These are phyloP conservation scores for Vanacampus margaritifer DNA, from an alignment of 2,113 vertebrate genomes.

Conservation along the genomic window DNA sequence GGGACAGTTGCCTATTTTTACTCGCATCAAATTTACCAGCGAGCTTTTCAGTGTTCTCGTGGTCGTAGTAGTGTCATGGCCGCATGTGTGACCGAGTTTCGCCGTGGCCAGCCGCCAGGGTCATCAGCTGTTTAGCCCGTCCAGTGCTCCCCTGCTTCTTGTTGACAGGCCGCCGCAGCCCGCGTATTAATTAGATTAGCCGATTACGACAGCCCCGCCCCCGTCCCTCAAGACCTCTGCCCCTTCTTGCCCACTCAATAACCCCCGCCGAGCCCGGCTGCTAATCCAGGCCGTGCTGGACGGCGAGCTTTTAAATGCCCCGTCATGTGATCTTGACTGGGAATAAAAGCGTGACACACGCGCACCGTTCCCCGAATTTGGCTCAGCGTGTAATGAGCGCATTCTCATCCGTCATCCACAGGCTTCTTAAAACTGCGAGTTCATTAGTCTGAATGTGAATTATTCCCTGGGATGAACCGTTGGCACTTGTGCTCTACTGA, in stretches of 20 bases:
- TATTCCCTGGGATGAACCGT: conserved; percentile 15
- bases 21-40: conserved; percentile 5
- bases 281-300: conserved; percentile 47
- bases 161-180: conserved; percentile 53
- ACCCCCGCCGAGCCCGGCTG: conserved; percentile 24
- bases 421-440: conserved; percentile 6
- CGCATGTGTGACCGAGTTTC: conserved; percentile 14
- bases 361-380: conserved; percentile 19
- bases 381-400: conserved; percentile 22
- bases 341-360: conserved; percentile 17
- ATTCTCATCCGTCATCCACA: conserved; percentile 17
- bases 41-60: conserved; percentile 8
- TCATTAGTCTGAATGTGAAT: not conserved
- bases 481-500: conserved; percentile 23
- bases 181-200: conserved; percentile 73
- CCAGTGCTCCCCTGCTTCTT: conserved; percentile 51
- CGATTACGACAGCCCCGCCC: conserved; percentile 60
- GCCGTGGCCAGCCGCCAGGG: conserved; percentile 33
- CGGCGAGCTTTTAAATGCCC: conserved; percentile 15
- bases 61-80: not conserved
- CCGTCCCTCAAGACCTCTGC: conserved; percentile 34
- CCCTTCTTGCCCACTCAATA: conserved; percentile 35
- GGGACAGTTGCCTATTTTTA: conserved; percentile 24
- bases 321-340: conserved; percentile 1
- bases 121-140: conserved; percentile 64